phyloP scores from a whole-genome alignment of 2,888 invertebrate genomes.

The Timandra comae region DNA sequence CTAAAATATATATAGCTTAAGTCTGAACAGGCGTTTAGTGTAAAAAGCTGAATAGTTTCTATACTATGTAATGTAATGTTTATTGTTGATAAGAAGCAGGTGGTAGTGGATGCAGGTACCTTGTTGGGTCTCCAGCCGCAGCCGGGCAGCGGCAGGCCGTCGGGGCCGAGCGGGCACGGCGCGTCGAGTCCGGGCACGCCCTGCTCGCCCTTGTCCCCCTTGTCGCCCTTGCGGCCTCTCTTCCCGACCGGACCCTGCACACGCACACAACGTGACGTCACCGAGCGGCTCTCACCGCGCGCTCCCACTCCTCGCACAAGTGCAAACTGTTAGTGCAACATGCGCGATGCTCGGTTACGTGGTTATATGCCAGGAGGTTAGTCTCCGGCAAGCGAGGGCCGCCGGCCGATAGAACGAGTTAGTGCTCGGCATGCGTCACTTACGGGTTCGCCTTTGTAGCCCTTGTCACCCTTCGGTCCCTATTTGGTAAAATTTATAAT shows the following conservation, averaged over 20 bases:
- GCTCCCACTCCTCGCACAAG: conserved; percentile 9
- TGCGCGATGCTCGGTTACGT: conserved; percentile 14
- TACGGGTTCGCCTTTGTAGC: conserved; percentile 89
- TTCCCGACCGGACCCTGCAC: conserved; percentile 90
- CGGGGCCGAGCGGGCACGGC: conserved; percentile 97
- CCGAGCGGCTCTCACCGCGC: not conserved
- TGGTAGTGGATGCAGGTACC: conserved; percentile 71
- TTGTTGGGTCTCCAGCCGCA: conserved; percentile 95
- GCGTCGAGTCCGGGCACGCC: conserved; percentile 98
- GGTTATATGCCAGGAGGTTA: conserved; percentile 19
- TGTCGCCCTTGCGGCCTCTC: conserved; percentile 93
- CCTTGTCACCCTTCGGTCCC: conserved; percentile 94
- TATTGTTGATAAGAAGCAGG: too few species aligned
- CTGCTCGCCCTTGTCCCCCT: conserved; percentile 95
- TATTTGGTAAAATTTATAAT: conserved; percentile 35
- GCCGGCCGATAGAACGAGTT: conserved; percentile 9
- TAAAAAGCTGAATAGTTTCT: too few species aligned
- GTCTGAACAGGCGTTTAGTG: too few species aligned
- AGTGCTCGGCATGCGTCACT: conserved; percentile 55
- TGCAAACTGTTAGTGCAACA: conserved; percentile 9
- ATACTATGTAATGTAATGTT: too few species aligned
- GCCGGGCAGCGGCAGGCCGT: conserved; percentile 96
- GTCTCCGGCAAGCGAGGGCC: conserved; percentile 18
- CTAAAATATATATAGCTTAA: too few species aligned
- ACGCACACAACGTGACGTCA: conserved; percentile 15